These are phyloP conservation scores for Phalacrocorax aristotelis DNA, from an alignment of 2,113 vertebrate species.

Conservation along the genomic window DNA sequence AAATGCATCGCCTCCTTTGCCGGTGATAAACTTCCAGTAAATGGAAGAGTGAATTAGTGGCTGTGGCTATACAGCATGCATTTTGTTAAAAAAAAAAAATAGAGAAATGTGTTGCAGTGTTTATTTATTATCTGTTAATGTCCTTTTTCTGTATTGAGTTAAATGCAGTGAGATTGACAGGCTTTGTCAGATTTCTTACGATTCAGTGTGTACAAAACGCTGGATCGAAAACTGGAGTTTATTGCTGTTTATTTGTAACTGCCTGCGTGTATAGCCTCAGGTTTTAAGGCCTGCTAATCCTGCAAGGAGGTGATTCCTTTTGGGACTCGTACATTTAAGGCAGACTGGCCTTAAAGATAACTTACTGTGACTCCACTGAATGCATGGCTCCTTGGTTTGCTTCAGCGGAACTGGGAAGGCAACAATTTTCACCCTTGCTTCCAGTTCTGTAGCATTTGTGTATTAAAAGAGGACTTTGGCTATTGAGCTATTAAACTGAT, in stretches of 20 bases:
- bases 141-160: not conserved
- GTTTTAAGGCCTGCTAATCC: not conserved
- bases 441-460: not conserved
- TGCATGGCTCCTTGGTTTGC: not conserved
- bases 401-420: not conserved
- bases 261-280: not conserved
- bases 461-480: not conserved
- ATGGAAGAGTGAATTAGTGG: not conserved
- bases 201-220: not conserved
- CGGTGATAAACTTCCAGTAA: not conserved
- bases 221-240: not conserved
- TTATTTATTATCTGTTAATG: not conserved
- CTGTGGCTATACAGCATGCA: not conserved
- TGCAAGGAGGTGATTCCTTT: not conserved
- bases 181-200: not conserved
- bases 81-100: not conserved
- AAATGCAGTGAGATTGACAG: not conserved
- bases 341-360: not conserved
- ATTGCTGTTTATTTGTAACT: not conserved
- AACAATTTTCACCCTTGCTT: not conserved
- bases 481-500: not conserved
- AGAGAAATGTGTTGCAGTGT: not conserved
- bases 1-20: not conserved
- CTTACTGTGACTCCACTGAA: not conserved
- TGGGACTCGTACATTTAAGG: accelerated